Evolutionary conservation across 2,113 vertebrate species (phyloP).

Genomic region (Oryctolagus cuniculus): mOryCun1.1 NC_091438.1:99979001-99979500

Average conservation of each 20-base stretch:
- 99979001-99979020: not conserved
- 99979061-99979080: not conserved
- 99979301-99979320: not conserved
- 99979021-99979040: not conserved
- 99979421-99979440: no score
- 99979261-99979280: not conserved
- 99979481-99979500: no score
- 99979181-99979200: not conserved
- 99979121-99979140: not conserved
- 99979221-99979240: not conserved
- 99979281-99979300: not conserved
- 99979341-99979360: slow-evolving; percentile 2
- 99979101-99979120: slow-evolving; percentile 18
- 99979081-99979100: not conserved
- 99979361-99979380: not conserved
- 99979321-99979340: not conserved
- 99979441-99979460: no score
- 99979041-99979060: not conserved
- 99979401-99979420: no score
- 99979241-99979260: not conserved
- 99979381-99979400: not conserved
- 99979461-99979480: no score
- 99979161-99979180: not conserved
- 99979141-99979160: not conserved
- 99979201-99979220: not conserved